Evolutionary conservation across 2,113 vertebrate genomes (phyloP).

Genomic region (Pleuronectes platessa): DNA sequence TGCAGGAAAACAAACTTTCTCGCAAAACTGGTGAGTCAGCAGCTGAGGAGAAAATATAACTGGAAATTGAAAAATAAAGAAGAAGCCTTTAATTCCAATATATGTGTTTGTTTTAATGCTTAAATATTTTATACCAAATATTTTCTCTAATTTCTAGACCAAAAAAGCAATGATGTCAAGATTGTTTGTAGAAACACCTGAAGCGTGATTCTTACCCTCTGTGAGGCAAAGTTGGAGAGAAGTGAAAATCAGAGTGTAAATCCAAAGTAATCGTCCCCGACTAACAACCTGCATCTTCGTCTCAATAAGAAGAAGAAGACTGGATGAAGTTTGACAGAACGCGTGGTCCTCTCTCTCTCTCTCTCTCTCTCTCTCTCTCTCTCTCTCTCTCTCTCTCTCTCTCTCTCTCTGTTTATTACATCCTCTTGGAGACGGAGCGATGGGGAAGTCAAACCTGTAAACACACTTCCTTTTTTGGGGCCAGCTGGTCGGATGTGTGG

Average conservation of each 20-base stretch:
- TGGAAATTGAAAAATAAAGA: not conserved
- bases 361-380: too few species aligned
- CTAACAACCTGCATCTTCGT: constrained; percentile 62
- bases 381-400: constrained; percentile 23
- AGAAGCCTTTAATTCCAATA: not conserved
- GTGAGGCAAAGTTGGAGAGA: constrained; percentile 42
- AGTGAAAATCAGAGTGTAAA: constrained; percentile 40
- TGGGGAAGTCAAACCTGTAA: constrained; percentile 62
- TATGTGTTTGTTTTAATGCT: not conserved
- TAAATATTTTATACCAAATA: too few species aligned
- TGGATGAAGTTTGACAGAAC: not conserved
- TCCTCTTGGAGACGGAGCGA: constrained; percentile 63
- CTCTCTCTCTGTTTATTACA: constrained; percentile 56
- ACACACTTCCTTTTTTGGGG: constrained; percentile 72
- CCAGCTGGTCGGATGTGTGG: constrained; percentile 4
- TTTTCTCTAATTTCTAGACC: not conserved
- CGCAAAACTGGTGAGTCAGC: not conserved
- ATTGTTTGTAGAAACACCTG: not conserved
- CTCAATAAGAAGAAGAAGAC: constrained; percentile 18
- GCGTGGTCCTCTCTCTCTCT: not conserved
- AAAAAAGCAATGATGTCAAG: not conserved
- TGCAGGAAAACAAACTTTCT: too few species aligned
- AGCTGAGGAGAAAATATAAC: not conserved
- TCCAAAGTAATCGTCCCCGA: constrained; percentile 40
- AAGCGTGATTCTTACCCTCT: constrained; percentile 47